These are phyloP conservation scores for Gryllus longicercus DNA, from an alignment of 2,888 invertebrate genomes.

Conservation along the genomic window DNA sequence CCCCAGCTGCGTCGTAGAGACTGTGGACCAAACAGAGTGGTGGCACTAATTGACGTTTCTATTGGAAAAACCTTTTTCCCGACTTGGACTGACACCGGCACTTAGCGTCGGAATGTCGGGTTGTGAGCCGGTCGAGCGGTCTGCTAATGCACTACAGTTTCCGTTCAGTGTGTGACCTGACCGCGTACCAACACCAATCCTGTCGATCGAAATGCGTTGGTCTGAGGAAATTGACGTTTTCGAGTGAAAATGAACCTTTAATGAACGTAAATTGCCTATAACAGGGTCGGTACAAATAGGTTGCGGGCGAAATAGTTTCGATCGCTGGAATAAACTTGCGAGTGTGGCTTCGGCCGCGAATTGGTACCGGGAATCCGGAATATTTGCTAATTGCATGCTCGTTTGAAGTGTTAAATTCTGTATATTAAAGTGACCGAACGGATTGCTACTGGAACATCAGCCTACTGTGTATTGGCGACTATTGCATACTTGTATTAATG, in stretches of 20 bases:
- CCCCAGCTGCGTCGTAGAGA: too few relatives aligned
- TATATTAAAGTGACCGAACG: neutral
- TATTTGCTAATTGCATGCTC: neutral
- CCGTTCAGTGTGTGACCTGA: neutral
- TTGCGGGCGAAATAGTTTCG: neutral
- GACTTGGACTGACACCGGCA: neutral
- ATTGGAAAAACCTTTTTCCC: neutral
- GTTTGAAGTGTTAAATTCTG: neutral
- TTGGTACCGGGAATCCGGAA: neutral
- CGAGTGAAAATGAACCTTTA: neutral
- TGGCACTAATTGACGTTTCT: neutral
- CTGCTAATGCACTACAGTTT: neutral
- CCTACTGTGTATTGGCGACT: too few relatives aligned
- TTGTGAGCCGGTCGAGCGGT: neutral
- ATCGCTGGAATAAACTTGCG: neutral
- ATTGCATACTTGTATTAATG: too few relatives aligned
- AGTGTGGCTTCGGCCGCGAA: neutral
- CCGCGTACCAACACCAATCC: neutral
- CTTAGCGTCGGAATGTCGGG: neutral
- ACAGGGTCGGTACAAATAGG: neutral
- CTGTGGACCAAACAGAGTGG: neutral
- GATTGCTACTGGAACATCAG: too few relatives aligned
- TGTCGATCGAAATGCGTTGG: neutral
- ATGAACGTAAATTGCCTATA: neutral
- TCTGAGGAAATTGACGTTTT: neutral